Evolutionary conservation across 2,888 invertebrate species (phyloP), one percentile per base, ranked within the genome.

Genomic region (Sphaerophoria rueppellii): DNA sequence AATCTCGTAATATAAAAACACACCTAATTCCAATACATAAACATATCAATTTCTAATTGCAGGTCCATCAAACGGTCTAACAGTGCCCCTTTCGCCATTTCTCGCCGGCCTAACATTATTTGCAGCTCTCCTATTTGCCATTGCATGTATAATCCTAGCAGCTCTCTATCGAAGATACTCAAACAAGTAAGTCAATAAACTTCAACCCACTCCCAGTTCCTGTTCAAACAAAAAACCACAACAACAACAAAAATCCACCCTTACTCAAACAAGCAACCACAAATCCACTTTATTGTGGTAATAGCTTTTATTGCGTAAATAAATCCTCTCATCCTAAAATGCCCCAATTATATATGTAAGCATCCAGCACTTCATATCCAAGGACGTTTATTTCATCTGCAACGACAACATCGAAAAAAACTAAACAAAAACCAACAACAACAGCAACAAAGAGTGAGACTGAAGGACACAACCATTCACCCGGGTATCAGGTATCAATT

Each of bases 91-190:
- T 89, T 96, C 95, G 87, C 96, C 96, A 12, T 93, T 96, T 72
- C 93, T 96, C 78, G 94, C 96, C 6, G 96, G 95, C 1, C 93
- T 96, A 87, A 95, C 96, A 74, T 95, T 95, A 6, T 95, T 95
- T 90, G 96, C 96, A 24, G 96, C 95, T 4, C 93, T 96, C 65
- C 92, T 96, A 71, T 95, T 96, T 48, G 94, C 96, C 6, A 94
- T 96, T 4, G 95, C 95, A 11, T 96, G 96, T 89, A 95, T 95
- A 12, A 95, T 96, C 46, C 92, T 96, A 71, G 95, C 95, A 0
- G 95, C 96, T 34, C 92, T 96, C 87, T 96, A 96, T 90, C 93
- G 94, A 73, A 91, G 94, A 52, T 94, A 94, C 87, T 92, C 93
- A 4, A 92, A 93, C 77, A 91, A 94, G 87, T 94, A 93, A 87